Base-by-base conservation (phyloP, 2,113 vertebrate genomes). In the Elephas maximus region DNA sequence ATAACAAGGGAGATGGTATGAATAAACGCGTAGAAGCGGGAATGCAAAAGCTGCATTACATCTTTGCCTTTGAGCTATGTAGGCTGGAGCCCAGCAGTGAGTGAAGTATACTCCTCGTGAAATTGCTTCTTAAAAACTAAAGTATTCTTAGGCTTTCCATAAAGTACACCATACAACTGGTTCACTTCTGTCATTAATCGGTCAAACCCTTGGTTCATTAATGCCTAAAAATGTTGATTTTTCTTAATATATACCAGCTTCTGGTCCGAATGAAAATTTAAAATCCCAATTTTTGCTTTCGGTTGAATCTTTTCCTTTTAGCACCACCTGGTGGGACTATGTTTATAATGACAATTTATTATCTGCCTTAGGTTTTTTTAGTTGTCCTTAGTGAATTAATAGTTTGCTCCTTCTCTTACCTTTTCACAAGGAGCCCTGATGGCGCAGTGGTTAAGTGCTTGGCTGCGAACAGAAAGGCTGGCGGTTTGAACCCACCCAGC, bases 271-370 rank as follows among this genome's bases (percentile, higher is more conserved):
- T 83, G 79, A 87, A 88, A 44, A 60, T 86, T 37, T 74, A 20
- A 82, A 73, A 44, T 89, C 24, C 65, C 33, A n/a, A 2, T 67
- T 93, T 74, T 92, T 37, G 67, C 33, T 73, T n/a, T 71, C 67
- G 17, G 67, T 88, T 81, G 71, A 93, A 37, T 87, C 76, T 83
- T 95, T 96, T 44, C 33, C 33, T 30, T 81, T 86, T 97, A 96
- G 81, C 37, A 65, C 84, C 86, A 93, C 24, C 82, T 96, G 88
- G 79, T 91, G 85, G 85, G 82, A 90, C 26, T 77, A 11, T 88
- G n/a, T 28, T 95, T 90, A 92, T 85, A 90, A 65, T 93, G 48
- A 71, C 48, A 76, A 0, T 23, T 76, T 60, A 65, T 15, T 48
- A 5, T 84, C 85, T 63, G 37, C 45, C 15, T 48, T 21, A 41